Evolutionary conservation across 2,113 vertebrate species (phyloP).

Genomic region (Todiramphus chloris): DNA sequence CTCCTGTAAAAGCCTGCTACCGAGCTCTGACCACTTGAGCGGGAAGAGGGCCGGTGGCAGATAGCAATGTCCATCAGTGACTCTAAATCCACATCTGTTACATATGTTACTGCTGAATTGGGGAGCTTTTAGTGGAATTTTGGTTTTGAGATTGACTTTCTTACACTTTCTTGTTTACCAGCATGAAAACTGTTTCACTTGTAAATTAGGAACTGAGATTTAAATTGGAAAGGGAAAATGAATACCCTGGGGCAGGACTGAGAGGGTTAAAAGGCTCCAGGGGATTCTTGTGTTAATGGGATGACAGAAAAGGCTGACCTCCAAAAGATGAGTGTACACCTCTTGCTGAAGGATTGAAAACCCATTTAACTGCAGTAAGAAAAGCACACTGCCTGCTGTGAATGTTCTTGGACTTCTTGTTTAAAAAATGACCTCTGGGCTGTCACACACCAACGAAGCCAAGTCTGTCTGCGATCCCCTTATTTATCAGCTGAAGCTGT

Average conservation of each 20-base stretch:
- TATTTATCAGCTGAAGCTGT: slow-evolving; percentile 16
- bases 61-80: not conserved
- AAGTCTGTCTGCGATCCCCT: not conserved
- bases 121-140: not conserved
- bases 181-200: not conserved
- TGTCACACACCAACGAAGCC: not conserved
- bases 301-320: not conserved
- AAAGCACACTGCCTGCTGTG: slow-evolving; percentile 17
- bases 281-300: not conserved
- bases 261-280: not conserved
- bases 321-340: not conserved
- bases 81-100: not conserved
- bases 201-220: not conserved
- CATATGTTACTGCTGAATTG: not conserved
- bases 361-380: not conserved
- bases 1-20: not conserved
- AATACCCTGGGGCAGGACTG: not conserved
- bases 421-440: slow-evolving; percentile 13
- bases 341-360: not conserved
- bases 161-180: not conserved
- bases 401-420: not conserved
- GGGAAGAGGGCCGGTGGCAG: not conserved
- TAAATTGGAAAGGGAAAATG: not conserved
- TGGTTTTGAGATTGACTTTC: not conserved
- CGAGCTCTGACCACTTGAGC: not conserved